A percentile compares a stretch with the other conserved stretches of the same genome.
Conservation (phyloP, 92 coral and sea anemone genomes). For the Phenganax subtilis region DNA sequence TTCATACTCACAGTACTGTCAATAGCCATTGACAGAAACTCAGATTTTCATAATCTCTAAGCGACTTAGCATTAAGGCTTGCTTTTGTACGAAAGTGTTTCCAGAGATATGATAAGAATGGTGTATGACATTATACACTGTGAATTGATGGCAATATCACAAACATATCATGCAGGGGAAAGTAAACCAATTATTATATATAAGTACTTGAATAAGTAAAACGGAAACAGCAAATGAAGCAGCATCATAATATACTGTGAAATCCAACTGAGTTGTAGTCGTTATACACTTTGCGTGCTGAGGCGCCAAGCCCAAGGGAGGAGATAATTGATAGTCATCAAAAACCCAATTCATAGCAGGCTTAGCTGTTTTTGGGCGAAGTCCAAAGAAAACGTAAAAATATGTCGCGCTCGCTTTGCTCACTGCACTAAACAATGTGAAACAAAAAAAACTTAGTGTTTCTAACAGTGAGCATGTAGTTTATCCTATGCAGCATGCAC, state of each 20-base stretch:
- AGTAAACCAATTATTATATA: too few species aligned
- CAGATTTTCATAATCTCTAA: too few species aligned
- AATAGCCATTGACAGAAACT: too few species aligned
- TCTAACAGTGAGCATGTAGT: neutral
- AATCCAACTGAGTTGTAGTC: neutral
- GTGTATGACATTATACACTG: too few species aligned
- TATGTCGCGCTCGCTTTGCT: neutral
- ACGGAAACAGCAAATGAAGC: neutral
- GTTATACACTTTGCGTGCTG: neutral
- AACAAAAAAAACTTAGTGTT: neutral
- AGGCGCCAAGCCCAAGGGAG: neutral
- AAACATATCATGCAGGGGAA: too few species aligned
- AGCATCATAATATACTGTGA: neutral
- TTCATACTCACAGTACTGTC: too few species aligned
- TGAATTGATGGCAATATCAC: too few species aligned
- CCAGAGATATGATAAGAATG: too few species aligned
- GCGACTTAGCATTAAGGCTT: too few species aligned
- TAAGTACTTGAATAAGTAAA: neutral
- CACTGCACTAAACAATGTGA: conserved; percentile 5
- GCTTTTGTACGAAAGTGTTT: too few species aligned
- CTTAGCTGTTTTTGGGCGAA: neutral
- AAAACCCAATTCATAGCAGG: neutral
- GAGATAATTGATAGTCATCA: neutral
- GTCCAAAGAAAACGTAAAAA: neutral
- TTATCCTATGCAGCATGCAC: neutral